Base-by-base conservation (phyloP, 2,797 vertebrate genomes). In the Falco rusticolus region DNA sequence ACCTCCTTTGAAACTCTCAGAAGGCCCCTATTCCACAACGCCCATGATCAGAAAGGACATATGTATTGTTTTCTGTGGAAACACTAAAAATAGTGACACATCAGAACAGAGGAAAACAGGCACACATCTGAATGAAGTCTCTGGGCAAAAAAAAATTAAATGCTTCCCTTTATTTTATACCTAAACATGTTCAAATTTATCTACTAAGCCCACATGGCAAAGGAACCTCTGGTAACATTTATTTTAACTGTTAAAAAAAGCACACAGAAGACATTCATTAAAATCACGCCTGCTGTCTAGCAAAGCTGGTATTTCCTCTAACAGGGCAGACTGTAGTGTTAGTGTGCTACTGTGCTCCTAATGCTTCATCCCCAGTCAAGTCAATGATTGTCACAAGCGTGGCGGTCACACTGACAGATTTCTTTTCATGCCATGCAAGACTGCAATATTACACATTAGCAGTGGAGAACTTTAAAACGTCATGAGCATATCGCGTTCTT, bases 401-500 rank as follows among this genome's bases (percentile, higher is more conserved):
- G 45, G 60, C 43, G 61, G 39, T 86, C 72, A 80, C 43, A 79
- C 16, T n/a, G 77, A 41, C 16, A 79, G 63, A 89, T 64, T 81
- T 87, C 54, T 83, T 81, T 63, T n/a, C 1, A 2, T 57, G 85
- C 81, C 89, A 86, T 70, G 69, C 63, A 70, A 21, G 47, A 89
- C 17, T 74, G 61, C 69, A 77, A 11, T 11, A 53, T 69, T 75
- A 91, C 10, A 77, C 1, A 6, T 41, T n/a, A 91, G 63, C 45
- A 79, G 70, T 17, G 43, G 54, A 94, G 59, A 93, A 47, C 28
- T 75, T 98, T 96, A 99, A 96, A 99, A 99, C 18, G 98, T 99
- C 98, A 99, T 98, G n/a, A 99, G 98, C 24, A 99, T 98, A 87
- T 99, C 99, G 47, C 99, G 98, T 96, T 99, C 99, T 94, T 99